Evolutionary conservation across 2,797 vertebrate species (phyloP), one percentile per base, ranked within the genome.

Genomic region (Tenualosa thibaudeaui): DNA sequence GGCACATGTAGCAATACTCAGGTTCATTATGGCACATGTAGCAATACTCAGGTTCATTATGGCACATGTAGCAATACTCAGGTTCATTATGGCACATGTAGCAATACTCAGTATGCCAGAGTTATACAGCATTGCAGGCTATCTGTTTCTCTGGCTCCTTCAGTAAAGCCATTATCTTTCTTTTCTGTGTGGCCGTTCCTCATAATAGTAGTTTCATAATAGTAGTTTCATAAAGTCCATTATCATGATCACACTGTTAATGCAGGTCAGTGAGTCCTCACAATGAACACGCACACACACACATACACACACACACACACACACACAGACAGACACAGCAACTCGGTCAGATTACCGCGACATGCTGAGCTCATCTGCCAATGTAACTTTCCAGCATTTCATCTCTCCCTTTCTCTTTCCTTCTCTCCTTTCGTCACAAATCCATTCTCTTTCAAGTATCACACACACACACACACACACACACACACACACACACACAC

Each of bases 171-270:
- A 71, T 71, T 71, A 37, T 17, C 12, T 4, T 37, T 13, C 31
- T 65, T 31, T 31, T 13, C 8, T 71, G 12, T 40, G 4, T 40
- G 68, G 24, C 15, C 15, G 8, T 43, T 78, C 40, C 19, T 78
- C 71, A 78, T 78, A 78, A 78, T 22, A 78, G 71, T 26, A 40
- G 83, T 84, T 51, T 84, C 49, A 84, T 75, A 71, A 75, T 22
- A 78, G 71, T 26, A 40, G 83, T 84, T 51, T 84, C 49, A 84
- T 75, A 71, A 75, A 84, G 65, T 53, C 83, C 50, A 84, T 84
- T 71, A 71, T 17, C 43, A 37, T 71, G 46, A 65, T 75, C 31
- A 51, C 71, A 17, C 37, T 75, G 51, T n/a, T 84, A 51, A 51
- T 84, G 65, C 3, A 84, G 83, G 71, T 22, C 82, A 83, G 43